Percentiles rank a stretch among this genome's conserved stretches.
phyloP scores from a whole-genome alignment of 2,888 invertebrate genomes.

The Actias luna region DNA sequence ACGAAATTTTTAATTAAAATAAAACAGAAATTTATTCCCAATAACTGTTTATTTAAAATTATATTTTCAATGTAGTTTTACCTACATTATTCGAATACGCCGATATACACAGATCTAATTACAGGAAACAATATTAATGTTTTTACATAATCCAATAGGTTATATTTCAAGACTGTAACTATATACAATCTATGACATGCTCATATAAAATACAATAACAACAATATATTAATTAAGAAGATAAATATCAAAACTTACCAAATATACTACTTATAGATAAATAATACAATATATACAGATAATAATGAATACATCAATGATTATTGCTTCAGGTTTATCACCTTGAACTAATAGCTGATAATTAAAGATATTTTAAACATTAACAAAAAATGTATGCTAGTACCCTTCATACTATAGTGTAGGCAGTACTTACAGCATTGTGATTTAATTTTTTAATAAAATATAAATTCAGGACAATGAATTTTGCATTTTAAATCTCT shows the following conservation, averaged over 20 bases:
- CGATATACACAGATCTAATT: conserved; percentile 58
- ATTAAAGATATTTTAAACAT: background rate
- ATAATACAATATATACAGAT: conserved; percentile 73
- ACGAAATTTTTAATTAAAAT: conserved; percentile 1
- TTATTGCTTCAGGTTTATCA: conserved; percentile 35
- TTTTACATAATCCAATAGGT: background rate
- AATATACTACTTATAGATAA: conserved; percentile 51
- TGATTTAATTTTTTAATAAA: too few relatives aligned
- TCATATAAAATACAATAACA: conserved; percentile 60
- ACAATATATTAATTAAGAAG: conserved; percentile 41
- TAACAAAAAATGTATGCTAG: background rate
- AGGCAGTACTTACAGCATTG: too few relatives aligned
- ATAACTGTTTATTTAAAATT: conserved; percentile 15
- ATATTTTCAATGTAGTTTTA: conserved; percentile 30
- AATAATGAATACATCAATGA: conserved; percentile 52
- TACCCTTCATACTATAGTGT: background rate
- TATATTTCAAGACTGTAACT: conserved; percentile 28
- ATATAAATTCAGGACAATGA: too few relatives aligned
- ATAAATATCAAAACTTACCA: conserved; percentile 32
- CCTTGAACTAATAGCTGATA: background rate
- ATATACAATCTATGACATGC: conserved; percentile 72
- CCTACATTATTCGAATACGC: conserved; percentile 61
- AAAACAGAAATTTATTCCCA: conserved; percentile 11
- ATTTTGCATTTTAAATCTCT: too few relatives aligned
- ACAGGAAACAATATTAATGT: conserved; percentile 16